phyloP scores from a whole-genome alignment of 2,888 invertebrate genomes.

The Andrena minutula region DNA sequence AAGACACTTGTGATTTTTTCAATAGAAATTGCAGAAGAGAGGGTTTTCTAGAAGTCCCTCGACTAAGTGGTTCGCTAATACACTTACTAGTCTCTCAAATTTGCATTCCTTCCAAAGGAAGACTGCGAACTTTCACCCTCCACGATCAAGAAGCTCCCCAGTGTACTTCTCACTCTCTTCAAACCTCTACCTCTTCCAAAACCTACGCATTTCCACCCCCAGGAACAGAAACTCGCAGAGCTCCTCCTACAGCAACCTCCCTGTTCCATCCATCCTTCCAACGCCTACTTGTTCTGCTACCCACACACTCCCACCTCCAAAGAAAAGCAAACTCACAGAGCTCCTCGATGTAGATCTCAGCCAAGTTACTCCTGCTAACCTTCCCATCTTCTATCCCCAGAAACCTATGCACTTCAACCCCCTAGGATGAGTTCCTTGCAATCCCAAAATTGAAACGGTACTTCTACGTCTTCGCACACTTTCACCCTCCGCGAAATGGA shows the following conservation, averaged over 20 bases:
- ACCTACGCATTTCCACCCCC: not conserved
- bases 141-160: too few relatives aligned
- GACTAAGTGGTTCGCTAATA: too few relatives aligned
- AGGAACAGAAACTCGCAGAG: not conserved
- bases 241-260: not conserved
- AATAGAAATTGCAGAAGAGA: too few relatives aligned
- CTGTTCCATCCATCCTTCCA: not conserved
- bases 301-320: not conserved
- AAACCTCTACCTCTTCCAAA: not conserved
- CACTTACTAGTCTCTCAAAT: too few relatives aligned
- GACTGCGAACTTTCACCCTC: too few relatives aligned
- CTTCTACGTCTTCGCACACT: not conserved
- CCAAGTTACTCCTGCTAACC: not conserved
- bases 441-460: not conserved
- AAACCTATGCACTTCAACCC: constrained; percentile 5
- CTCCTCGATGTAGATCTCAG: not conserved
- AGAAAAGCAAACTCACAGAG: not conserved
- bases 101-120: too few relatives aligned
- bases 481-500: constrained; percentile 12
- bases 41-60: too few relatives aligned
- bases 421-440: not conserved
- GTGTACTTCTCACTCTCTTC: not conserved
- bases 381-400: not conserved
- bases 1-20: too few relatives aligned
- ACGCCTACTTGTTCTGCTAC: not conserved